Evolutionary conservation across 2,113 vertebrate species (phyloP).

Genomic region (Fulmarus glacialis): DNA sequence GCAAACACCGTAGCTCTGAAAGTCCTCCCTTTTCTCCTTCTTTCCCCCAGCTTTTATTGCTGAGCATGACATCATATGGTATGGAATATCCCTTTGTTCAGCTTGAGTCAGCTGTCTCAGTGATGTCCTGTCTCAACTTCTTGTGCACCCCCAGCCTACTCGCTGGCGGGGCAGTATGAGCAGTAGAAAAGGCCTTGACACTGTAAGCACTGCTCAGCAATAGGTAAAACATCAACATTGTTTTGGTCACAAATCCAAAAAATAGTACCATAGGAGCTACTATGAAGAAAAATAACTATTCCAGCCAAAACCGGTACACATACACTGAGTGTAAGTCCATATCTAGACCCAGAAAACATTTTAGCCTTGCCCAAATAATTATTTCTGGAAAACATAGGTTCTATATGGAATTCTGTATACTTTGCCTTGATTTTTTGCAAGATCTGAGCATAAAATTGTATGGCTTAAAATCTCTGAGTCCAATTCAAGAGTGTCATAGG

Average conservation of each 20-base stretch:
- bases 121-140: neutral
- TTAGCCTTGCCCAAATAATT: neutral
- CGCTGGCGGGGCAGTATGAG: fast-evolving
- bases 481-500: neutral
- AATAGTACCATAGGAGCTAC: neutral
- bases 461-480: neutral
- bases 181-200: neutral
- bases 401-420: neutral
- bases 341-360: neutral
- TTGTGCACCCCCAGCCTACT: too few species aligned
- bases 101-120: neutral
- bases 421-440: neutral
- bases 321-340: neutral
- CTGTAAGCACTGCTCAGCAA: neutral
- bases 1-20: neutral
- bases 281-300: neutral
- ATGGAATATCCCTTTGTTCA: neutral
- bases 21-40: neutral
- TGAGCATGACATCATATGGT: neutral
- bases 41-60: neutral
- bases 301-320: neutral
- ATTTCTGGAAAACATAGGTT: neutral
- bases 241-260: neutral
- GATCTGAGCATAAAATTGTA: neutral
- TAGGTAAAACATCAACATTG: neutral